Evolutionary conservation across 2,113 vertebrate genomes (phyloP).

Genomic region (Odocoileus hemionus): DNA sequence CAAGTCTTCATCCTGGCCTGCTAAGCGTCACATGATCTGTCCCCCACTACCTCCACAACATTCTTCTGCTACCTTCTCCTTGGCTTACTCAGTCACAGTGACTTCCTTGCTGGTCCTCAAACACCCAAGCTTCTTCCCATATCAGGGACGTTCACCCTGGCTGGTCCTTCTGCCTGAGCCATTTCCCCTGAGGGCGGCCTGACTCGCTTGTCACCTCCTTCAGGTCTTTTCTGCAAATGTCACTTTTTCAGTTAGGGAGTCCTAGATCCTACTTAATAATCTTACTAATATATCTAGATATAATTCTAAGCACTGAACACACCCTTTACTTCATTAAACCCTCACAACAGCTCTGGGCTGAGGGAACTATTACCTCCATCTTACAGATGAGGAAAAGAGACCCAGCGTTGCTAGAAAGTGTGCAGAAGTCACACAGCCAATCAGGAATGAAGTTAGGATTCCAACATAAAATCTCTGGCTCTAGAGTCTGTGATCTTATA

Average conservation of each 20-base stretch:
- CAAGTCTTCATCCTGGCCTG: background rate
- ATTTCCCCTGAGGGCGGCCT: background rate
- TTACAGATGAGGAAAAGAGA: background rate
- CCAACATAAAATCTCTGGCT: background rate
- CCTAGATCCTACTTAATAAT: background rate
- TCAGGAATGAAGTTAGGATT: background rate
- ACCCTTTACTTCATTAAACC: background rate
- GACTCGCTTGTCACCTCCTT: background rate
- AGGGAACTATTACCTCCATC: background rate
- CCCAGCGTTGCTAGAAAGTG: background rate
- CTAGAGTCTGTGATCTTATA: background rate
- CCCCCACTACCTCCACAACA: background rate
- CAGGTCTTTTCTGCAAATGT: background rate
- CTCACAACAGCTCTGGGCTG: background rate
- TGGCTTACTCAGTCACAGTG: background rate
- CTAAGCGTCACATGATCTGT: background rate
- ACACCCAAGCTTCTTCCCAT: background rate
- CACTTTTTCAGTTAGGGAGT: background rate
- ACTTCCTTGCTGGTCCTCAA: background rate
- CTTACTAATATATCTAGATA: background rate
- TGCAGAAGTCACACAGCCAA: background rate
- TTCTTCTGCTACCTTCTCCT: background rate
- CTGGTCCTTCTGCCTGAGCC: background rate
- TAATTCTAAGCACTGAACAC: background rate
- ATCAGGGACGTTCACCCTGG: background rate